Base-by-base conservation (phyloP, 2,888 invertebrate species). In the Agonopterix alstromeriana region DNA sequence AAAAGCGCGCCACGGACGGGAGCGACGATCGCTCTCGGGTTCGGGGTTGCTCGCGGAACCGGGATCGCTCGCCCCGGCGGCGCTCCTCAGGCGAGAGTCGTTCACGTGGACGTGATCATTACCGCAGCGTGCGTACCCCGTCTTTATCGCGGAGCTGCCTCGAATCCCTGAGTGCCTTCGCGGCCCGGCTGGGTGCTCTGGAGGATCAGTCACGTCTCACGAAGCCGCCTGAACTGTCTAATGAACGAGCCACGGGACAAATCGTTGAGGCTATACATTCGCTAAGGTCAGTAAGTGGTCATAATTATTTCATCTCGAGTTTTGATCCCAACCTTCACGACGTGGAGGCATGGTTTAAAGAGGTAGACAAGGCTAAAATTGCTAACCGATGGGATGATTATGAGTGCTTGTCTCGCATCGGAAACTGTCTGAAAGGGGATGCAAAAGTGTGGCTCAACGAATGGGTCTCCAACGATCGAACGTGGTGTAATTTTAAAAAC, bases 401-500 rank as follows among this genome's bases (percentile, higher is more conserved):
- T 14, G 14, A 14, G 14, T n/a, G n/a, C n/a, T n/a, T n/a, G n/a
- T n/a, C n/a, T n/a, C n/a, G n/a, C n/a, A n/a, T n/a, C n/a, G n/a
- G 14, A 14, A 14, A 14, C 17, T 47, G 48, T 43, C 35, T 52
- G 14, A 52, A 52, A 46, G 52, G 49, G 7, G 52, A 49, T 35
- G 52, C 52, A 36, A 42, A 42, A 42, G 36, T 36, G 5, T 52
- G 51, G 51, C 42, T 49, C 14, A 48, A 47, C 12, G 48, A 51
- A 36, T 49, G 49, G 49, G 17, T 46, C 35, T 35, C 42, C 7
- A 38, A 45, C 43, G 41, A 52, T 46, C 47, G 38, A 8, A 36
- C 35, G 8, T 40, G 52, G 52, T 43, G 45, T 46, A 52, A 50
- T 50, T 50, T 50, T 48, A 35, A 40, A 42, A 45, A 48, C 10